Evolutionary conservation across 1,140 invertebrate genomes (phyloP).

Genomic region (Drosophila lacteicornis): DNA sequence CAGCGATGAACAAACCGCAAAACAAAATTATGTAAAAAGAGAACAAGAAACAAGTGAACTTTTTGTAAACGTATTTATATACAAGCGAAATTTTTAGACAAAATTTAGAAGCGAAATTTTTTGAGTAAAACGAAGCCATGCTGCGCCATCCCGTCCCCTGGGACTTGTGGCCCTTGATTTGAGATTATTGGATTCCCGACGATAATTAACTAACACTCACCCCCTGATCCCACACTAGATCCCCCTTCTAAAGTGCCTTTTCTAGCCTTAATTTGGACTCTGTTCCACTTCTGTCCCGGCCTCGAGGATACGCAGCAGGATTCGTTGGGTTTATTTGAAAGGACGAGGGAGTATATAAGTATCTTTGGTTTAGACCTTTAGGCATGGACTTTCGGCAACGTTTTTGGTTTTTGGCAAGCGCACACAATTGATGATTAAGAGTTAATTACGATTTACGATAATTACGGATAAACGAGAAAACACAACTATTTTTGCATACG

Average conservation of each 20-base stretch:
- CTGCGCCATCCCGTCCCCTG: constrained; percentile 10
- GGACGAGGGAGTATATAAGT: constrained; percentile 37
- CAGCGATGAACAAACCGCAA: constrained; percentile 61
- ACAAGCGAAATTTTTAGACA: constrained; percentile 70
- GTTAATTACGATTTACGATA: constrained; percentile 55
- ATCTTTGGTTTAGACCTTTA: constrained; percentile 51
- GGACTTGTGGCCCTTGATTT: constrained; percentile 30
- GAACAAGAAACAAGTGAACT: constrained; percentile 44
- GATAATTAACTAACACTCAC: neutral
- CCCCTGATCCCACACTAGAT: neutral
- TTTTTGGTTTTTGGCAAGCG: constrained; percentile 55
- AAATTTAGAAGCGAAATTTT: constrained; percentile 77
- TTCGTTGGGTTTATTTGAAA: constrained; percentile 60
- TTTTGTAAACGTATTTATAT: constrained; percentile 76
- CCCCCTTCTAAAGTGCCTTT: constrained; percentile 76
- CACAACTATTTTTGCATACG: constrained; percentile 47
- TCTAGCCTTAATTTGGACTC: constrained; percentile 72
- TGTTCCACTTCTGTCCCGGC: constrained; percentile 29
- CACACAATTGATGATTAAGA: constrained; percentile 57
- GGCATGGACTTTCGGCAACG: constrained; percentile 66
- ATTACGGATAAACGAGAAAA: constrained; percentile 26
- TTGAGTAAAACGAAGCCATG: constrained; percentile 24
- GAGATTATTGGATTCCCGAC: constrained; percentile 26
- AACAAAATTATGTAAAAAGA: constrained; percentile 57
- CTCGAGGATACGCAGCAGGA: constrained; percentile 33